These are phyloP conservation scores for Cactoblastis cactorum DNA, from an alignment of 2,888 invertebrate genomes.

Conservation along the genomic window DNA sequence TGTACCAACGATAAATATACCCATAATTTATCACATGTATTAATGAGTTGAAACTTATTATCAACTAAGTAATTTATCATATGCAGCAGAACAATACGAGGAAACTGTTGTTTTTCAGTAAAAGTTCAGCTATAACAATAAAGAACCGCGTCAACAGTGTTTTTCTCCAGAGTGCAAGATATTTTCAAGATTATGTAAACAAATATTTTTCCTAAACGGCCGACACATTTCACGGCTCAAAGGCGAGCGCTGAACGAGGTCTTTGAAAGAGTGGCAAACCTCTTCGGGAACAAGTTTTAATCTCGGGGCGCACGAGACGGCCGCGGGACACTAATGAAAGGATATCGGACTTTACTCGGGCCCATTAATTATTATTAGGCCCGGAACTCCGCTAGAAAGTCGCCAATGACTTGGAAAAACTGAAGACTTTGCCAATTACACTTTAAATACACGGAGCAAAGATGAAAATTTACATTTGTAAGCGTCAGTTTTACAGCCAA, in stretches of 20 bases:
- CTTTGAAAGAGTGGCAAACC: slow-evolving; percentile 54
- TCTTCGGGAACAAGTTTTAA: slow-evolving; percentile 69
- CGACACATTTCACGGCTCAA: slow-evolving; percentile 52
- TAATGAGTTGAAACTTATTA: background rate
- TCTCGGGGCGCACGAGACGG: slow-evolving; percentile 54
- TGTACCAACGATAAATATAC: too few relatives aligned
- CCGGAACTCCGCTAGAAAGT: slow-evolving; percentile 55
- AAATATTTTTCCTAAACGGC: slow-evolving; percentile 40
- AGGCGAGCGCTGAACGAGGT: slow-evolving; percentile 43
- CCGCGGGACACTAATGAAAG: slow-evolving; percentile 73
- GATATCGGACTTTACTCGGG: slow-evolving; percentile 72
- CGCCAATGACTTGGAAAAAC: slow-evolving; percentile 72
- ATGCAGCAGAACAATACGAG: background rate
- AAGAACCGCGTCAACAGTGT: slow-evolving; percentile 1
- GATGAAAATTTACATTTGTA: slow-evolving; percentile 40
- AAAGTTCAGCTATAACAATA: background rate
- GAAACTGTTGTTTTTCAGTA: background rate
- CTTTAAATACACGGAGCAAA: slow-evolving; percentile 45
- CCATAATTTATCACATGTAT: too few relatives aligned
- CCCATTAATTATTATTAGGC: slow-evolving; percentile 77
- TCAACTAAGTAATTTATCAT: background rate
- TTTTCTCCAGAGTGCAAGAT: slow-evolving; percentile 13
- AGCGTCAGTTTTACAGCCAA: slow-evolving; percentile 17
- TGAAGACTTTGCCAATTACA: slow-evolving; percentile 61
- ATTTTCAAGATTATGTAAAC: slow-evolving; percentile 27